Base-by-base conservation (phyloP, 2,888 invertebrate genomes). In the Poecilus cupreus region DNA sequence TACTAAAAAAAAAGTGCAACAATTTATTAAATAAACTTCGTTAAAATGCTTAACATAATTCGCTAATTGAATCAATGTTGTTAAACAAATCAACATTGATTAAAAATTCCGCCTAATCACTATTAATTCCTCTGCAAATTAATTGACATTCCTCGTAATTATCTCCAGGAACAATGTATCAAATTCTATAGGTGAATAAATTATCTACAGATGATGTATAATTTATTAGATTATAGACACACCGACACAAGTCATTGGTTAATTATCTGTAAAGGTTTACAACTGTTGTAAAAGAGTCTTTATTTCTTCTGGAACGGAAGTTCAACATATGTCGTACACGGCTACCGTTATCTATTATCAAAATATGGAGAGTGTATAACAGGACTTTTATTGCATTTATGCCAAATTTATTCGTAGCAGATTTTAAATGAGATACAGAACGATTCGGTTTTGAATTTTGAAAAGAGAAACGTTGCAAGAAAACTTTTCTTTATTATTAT, bases 301-400 rank as follows among this genome's bases (percentile, higher is more conserved):
- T 13, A 46, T 18, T 18, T 51, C 11, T 2, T n/a, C 3, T 10
- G 16, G 18, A 51, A 51, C 11, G 20, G 51, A 51, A 51, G 37
- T 32, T 60, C 0, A 68, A 68, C 64, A 68, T 16, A 37, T 68
- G 37, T 37, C 13, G 4, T n/a, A 68, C n/a, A 26, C 24, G n/a
- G 18, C 64, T 64, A 37, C 64, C 64, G 64, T 68, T 68, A 68
- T 20, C 64, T 60, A 60, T 60, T 60, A 60, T 60, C 26, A 24
- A 60, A 22, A 60, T 11, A 54, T 24, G 24, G 24, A n/a, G 32
- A 60, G 24, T 1, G 11, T 43, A 1, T 43, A 43, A 43, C 43
- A 11, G 43, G 43, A 60, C 20, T 51, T 60, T 60, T 60, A 26
- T 60, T n/a, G 60, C 22, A 43, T 43, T 43, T 24, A 26, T 57